phyloP scores from a whole-genome alignment of 2,888 invertebrate genomes.

The Rhynchonema sp. region DNA sequence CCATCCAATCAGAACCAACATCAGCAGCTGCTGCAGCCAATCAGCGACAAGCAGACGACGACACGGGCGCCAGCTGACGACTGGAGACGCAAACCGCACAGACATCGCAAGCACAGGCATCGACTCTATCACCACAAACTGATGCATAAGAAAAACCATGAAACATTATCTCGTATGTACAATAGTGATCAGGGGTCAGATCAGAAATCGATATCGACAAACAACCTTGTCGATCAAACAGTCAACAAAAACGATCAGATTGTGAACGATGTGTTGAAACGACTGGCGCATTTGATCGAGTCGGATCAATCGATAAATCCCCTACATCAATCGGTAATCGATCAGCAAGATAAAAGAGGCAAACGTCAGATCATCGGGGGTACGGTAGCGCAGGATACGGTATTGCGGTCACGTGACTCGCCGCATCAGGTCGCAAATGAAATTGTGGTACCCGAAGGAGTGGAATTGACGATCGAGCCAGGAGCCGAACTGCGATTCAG shows the following conservation, averaged over 20 bases:
- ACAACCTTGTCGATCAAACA: neutral
- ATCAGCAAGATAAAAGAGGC: neutral
- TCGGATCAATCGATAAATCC: too few species aligned
- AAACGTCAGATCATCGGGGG: neutral
- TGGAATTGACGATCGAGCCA: conserved; percentile 3
- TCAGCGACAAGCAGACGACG: neutral
- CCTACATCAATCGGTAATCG: too few species aligned
- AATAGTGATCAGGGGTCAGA: too few species aligned
- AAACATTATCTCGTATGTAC: too few species aligned
- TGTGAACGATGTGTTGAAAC: neutral
- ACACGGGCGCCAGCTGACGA: neutral
- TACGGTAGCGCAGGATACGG: neutral
- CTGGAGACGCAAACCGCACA: neutral
- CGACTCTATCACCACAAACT: neutral
- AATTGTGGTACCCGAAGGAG: conserved; percentile 1
- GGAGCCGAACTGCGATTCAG: conserved; percentile 2
- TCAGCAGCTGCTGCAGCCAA: too few species aligned
- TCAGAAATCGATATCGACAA: neutral
- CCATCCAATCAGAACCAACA: too few species aligned
- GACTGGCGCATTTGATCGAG: neutral
- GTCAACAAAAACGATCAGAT: neutral
- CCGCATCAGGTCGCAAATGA: neutral
- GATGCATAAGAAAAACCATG: neutral
- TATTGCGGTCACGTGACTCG: neutral
- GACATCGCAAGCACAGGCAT: too few species aligned